A percentile compares a stretch with the other conserved stretches of the same genome.
These are phyloP conservation scores for rat (Rattus norvegicus) DNA, from an alignment of 2,113 vertebrate species.

Conservation along the genomic window GRCr8 NC_086026.1:63489001-63489500, in stretches of 20 bases:
- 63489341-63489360: neutral
- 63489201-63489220: neutral
- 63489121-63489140: neutral
- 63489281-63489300: neutral
- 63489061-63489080: neutral
- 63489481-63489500: neutral
- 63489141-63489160: neutral
- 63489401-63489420: neutral
- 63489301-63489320: neutral
- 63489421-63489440: neutral
- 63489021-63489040: neutral
- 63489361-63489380: neutral
- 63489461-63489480: neutral
- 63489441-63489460: neutral
- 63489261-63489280: neutral
- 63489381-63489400: neutral
- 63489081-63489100: constrained; percentile 28
- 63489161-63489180: neutral
- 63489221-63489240: neutral
- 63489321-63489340: neutral
- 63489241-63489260: neutral
- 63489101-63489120: neutral
- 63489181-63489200: neutral
- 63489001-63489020: neutral
- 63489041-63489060: neutral